Evolutionary conservation across 2,888 invertebrate species (phyloP).

Genomic region (Xanthostigma xanthostigma): DNA sequence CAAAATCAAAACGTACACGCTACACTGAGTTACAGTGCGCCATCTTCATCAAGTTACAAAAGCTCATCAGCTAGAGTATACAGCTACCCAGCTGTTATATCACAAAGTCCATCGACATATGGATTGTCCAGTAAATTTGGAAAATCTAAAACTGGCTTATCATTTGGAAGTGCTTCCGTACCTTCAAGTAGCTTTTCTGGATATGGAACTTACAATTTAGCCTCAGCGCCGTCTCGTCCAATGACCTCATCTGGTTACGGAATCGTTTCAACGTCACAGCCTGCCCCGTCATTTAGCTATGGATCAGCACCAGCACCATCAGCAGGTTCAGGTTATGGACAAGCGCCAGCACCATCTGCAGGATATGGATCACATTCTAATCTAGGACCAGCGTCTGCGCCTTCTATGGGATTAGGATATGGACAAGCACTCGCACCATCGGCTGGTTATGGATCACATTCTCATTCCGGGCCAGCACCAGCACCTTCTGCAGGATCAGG

Average conservation of each 20-base stretch:
- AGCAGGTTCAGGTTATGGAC: background rate
- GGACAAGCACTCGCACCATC: background rate
- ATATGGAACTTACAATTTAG: background rate
- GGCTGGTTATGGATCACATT: background rate
- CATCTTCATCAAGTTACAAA: slow-evolving; percentile 1
- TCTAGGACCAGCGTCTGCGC: background rate
- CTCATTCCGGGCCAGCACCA: background rate
- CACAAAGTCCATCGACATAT: too few relatives aligned
- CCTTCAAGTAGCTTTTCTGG: too few relatives aligned
- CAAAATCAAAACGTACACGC: slow-evolving; percentile 1
- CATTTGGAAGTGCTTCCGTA: too few relatives aligned
- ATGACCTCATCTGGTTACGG: background rate
- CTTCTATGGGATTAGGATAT: background rate
- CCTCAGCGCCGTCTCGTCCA: background rate
- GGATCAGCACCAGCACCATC: background rate
- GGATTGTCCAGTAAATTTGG: too few relatives aligned
- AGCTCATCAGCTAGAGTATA: slow-evolving; percentile 1
- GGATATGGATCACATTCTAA: too few relatives aligned
- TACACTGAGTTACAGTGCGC: slow-evolving; percentile 6
- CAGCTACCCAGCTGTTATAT: slow-evolving; percentile 1
- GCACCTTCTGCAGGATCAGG: background rate
- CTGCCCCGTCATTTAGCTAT: too few relatives aligned
- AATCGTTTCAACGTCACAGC: too few relatives aligned
- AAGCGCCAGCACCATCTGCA: background rate
- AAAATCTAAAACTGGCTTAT: too few relatives aligned